A percentile compares a stretch with the other conserved stretches of the same genome.
Conservation (phyloP, 2,888 invertebrate species). For the Eudasyphora cyanicolor region DNA sequence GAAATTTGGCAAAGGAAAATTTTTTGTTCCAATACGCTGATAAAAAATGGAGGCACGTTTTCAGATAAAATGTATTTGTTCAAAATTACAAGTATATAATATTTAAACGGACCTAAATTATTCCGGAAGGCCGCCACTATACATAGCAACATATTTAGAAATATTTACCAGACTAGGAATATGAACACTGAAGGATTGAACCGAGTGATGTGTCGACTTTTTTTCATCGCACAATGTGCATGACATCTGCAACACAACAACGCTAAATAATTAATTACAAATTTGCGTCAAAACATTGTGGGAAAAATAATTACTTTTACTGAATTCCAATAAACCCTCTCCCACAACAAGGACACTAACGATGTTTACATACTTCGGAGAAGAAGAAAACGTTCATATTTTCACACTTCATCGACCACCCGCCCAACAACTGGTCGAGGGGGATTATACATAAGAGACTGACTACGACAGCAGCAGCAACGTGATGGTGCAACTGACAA, state of each 20-base stretch:
- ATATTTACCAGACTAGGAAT: too few species aligned
- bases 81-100: too few species aligned
- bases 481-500: conserved; percentile 70
- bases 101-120: too few species aligned
- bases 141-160: too few species aligned
- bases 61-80: too few species aligned
- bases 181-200: background rate
- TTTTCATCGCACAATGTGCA: conserved; percentile 31
- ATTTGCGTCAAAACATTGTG: conserved; percentile 61
- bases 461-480: background rate
- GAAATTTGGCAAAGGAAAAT: too few species aligned
- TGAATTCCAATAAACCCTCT: conserved; percentile 3
- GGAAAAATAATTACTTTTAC: conserved; percentile 56
- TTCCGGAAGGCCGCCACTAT: too few species aligned
- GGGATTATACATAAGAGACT: too few species aligned
- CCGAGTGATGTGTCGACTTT: background rate
- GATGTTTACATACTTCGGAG: conserved; percentile 22
- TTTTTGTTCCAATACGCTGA: too few species aligned
- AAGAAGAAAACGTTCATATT: conserved; percentile 51
- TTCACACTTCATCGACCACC: conserved; percentile 51
- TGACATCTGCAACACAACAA: conserved; percentile 40
- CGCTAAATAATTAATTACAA: conserved; percentile 64
- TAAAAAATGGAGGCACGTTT: too few species aligned
- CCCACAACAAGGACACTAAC: background rate
- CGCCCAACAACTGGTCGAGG: conserved; percentile 6